These are phyloP conservation scores for Diarsia mendica DNA, from an alignment of 2,888 invertebrate genomes.

Conservation along the genomic window DNA sequence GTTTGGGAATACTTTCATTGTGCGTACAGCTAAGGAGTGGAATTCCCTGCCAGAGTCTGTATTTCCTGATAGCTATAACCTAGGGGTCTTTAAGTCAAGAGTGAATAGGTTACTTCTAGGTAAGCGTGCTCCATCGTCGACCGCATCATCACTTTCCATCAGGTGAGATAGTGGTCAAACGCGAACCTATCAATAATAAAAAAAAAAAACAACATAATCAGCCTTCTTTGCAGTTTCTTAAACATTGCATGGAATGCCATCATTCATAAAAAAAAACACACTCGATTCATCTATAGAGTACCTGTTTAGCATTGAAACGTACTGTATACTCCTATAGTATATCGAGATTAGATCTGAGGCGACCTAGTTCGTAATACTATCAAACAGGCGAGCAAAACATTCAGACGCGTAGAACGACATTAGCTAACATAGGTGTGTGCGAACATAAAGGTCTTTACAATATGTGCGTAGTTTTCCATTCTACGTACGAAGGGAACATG, in stretches of 20 bases:
- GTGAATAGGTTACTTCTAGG: no score
- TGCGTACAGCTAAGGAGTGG: no score
- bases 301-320: conserved; percentile 55
- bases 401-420: conserved; percentile 51
- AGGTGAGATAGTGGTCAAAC: no score
- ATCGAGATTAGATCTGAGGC: conserved; percentile 54
- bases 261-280: neutral
- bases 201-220: no score
- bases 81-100: no score
- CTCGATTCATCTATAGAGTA: conserved; percentile 16
- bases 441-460: conserved; percentile 52
- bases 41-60: no score
- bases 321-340: conserved; percentile 36
- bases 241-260: neutral
- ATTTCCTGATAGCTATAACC: no score
- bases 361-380: conserved; percentile 63
- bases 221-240: neutral
- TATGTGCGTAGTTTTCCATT: conserved; percentile 54
- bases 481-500: conserved; percentile 15
- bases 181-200: no score
- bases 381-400: conserved; percentile 54
- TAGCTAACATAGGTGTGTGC: conserved; percentile 47
- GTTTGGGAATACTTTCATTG: no score
- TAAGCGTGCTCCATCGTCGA: no score
- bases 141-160: no score